Base-by-base conservation (phyloP, 30 jellyfish, hydroid and myxozoan genomes). In the Aurelia aurita region DNA sequence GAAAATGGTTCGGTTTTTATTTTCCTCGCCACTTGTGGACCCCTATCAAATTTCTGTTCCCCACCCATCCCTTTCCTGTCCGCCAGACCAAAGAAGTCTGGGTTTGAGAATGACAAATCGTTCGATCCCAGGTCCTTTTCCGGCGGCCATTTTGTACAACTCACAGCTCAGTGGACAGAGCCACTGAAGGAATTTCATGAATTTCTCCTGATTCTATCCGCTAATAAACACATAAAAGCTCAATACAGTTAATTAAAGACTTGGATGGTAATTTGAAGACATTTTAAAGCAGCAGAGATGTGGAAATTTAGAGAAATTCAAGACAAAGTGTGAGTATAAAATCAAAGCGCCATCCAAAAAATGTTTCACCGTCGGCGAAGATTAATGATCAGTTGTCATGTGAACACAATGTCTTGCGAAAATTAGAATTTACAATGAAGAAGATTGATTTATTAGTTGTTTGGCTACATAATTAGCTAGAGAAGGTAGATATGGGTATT, bases 241-340 rank as follows among this genome's bases (percentile, higher is more conserved):
- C 7, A 2, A 39, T 39, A 39, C 0, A 7, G 16, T 8, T 39
- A 39, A 39, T 7, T 6, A 39, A 39, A 39, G 51, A 7, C 51
- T 14, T 39, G 59, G 80, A 16, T 32, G 39, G 59, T 29, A 23
- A 69, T 54, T 18, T 64, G 72, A 62, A 45, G 59, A 49, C 7
- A 55, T 67, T 29, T 22, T 22, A 31, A 16, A 22, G 10, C 15
- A 55, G 44, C 26, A 84, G 73, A 82, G 34, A 91, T 91, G 98
- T 91, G 98, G 98, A 91, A 91, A 60, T 39, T 91, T 62, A 81
- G 96, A 18, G 98, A 91, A 74, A 77, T 91, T 26, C 98, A 91
- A 74, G 98, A 91, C 95, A 91, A 86, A 80, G 96, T 91, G 98
- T 91, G 71, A 91, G 98, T 80, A 74, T 62, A 39, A 39, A 39